A percentile compares a stretch with the other conserved stretches of the same genome.
These are phyloP conservation scores for Bombyx huttoni DNA, from an alignment of 2,888 invertebrate species.

Conservation along the genomic window DNA sequence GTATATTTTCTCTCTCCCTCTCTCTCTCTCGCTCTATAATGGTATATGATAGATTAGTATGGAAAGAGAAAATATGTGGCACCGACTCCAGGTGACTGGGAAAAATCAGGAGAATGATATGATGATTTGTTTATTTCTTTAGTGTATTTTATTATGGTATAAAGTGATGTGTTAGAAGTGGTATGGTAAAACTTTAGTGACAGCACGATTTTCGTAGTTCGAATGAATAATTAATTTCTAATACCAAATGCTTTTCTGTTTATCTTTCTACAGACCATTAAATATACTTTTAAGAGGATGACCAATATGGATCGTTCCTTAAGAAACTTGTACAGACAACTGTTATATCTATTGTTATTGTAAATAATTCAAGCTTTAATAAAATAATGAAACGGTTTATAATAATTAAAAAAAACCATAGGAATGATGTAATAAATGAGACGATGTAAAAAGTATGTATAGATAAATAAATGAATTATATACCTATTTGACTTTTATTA, in stretches of 20 bases:
- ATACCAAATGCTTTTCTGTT: not conserved
- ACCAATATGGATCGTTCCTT: not conserved
- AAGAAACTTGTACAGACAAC: conserved; percentile 1
- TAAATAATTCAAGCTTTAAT: conserved; percentile 5
- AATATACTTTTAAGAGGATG: not conserved
- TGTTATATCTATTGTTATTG: conserved; percentile 3
- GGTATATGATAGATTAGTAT: no score
- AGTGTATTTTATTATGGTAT: no score
- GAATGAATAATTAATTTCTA: no score
- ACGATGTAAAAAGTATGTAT: not conserved
- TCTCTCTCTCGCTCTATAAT: no score
- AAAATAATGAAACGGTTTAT: not conserved
- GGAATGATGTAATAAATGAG: not conserved
- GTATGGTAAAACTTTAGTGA: no score
- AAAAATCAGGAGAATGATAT: no score
- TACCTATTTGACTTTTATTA: not conserved
- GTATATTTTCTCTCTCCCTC: no score
- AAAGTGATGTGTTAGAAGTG: no score
- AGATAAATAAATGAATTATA: not conserved
- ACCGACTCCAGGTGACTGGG: no score
- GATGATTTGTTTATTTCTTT: no score
- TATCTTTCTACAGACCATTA: not conserved
- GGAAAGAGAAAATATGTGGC: no score
- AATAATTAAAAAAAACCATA: not conserved
- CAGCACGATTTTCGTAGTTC: no score